phyloP scores from a whole-genome alignment of 2,888 invertebrate genomes.

The Parnassius apollo region DNA sequence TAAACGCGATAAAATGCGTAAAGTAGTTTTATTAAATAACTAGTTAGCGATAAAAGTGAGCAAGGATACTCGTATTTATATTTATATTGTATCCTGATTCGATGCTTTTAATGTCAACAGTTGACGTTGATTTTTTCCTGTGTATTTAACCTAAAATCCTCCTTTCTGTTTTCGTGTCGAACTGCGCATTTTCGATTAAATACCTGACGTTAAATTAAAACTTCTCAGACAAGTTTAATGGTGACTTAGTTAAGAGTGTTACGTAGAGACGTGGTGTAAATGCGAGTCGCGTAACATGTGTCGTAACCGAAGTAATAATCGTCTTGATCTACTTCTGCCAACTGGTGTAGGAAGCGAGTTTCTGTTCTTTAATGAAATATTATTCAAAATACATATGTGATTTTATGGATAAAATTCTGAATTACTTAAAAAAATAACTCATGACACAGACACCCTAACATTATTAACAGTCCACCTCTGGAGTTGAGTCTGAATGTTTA shows the following conservation, averaged over 20 bases:
- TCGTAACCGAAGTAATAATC: constrained; percentile 17
- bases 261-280: constrained; percentile 13
- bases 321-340: constrained; percentile 16
- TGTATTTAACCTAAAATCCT: neutral
- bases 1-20: too few relatives aligned
- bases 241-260: constrained; percentile 16
- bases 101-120: too few relatives aligned
- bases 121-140: too few relatives aligned
- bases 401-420: neutral
- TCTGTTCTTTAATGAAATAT: constrained; percentile 3
- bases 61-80: too few relatives aligned
- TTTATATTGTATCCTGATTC: too few relatives aligned
- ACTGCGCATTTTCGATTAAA: neutral
- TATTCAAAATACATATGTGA: neutral
- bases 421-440: too few relatives aligned
- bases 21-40: too few relatives aligned
- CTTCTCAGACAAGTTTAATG: constrained; percentile 9
- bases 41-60: too few relatives aligned
- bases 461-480: too few relatives aligned
- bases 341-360: constrained; percentile 12
- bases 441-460: too few relatives aligned
- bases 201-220: constrained; percentile 1
- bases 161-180: neutral
- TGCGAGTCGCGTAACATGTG: constrained; percentile 12
- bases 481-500: too few relatives aligned